Conservation (phyloP, 2,113 vertebrate species). For the Silurus meridionalis region DNA sequence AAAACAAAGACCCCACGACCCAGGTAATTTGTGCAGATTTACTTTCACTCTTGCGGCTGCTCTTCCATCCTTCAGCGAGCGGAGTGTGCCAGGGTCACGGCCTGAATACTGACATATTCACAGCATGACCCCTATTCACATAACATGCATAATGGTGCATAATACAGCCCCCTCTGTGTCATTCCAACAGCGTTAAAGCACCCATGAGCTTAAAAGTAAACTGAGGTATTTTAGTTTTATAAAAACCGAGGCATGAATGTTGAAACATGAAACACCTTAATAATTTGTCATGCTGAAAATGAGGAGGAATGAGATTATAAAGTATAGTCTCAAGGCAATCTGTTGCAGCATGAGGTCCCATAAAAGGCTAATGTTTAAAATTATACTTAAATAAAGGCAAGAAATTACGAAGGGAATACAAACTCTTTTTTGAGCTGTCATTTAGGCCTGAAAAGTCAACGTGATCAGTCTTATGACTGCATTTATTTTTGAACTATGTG, state of each 20-base stretch:
- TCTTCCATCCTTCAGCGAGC: constrained; percentile 8
- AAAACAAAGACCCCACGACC: constrained; percentile 24
- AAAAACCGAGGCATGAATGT: constrained; percentile 2
- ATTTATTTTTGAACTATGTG: constrained; percentile 37
- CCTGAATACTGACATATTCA: background rate
- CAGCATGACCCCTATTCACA: constrained; percentile 15
- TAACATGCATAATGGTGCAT: background rate
- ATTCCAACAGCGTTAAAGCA: constrained; percentile 13
- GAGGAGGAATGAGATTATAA: constrained; percentile 15
- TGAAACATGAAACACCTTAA: constrained; percentile 29
- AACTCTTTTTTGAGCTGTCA: background rate
- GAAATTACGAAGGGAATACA: background rate
- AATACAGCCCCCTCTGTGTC: constrained; percentile 3
- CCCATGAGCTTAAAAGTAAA: constrained; percentile 20
- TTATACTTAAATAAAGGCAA: background rate
- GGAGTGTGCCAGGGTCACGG: constrained; percentile 13
- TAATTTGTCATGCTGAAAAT: constrained; percentile 20
- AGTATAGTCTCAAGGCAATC: background rate
- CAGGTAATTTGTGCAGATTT: constrained; percentile 35
- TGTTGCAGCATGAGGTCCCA: background rate
- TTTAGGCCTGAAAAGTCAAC: background rate
- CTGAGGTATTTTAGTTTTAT: constrained; percentile 28
- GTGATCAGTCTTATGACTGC: constrained; percentile 29
- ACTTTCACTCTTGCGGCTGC: constrained; percentile 6
- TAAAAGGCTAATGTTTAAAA: background rate